Evolutionary conservation across 2,797 vertebrate species (phyloP).

Genomic region (Lepilemur septentrionalis): DNA sequence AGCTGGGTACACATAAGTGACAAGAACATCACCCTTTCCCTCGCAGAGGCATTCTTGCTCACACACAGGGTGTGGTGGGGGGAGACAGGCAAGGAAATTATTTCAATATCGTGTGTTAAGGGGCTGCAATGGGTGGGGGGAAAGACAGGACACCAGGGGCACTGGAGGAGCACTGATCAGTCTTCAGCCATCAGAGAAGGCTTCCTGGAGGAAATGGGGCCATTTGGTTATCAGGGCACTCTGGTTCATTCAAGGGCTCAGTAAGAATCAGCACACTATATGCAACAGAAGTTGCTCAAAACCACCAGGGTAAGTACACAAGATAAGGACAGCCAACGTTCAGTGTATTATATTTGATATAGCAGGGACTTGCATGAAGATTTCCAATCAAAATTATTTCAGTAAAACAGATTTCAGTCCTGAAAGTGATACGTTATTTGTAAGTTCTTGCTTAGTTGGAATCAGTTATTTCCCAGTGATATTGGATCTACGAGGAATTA

Average conservation of each 20-base stretch:
- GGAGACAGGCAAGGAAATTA: neutral
- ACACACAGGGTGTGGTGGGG: accelerated
- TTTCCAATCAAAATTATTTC: conserved; percentile 13
- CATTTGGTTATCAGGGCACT: neutral
- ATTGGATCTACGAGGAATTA: neutral
- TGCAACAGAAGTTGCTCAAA: neutral
- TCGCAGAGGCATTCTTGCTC: neutral
- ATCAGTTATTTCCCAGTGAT: neutral
- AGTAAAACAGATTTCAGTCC: neutral
- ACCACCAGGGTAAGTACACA: too few species aligned
- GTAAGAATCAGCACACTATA: neutral
- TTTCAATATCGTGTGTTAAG: neutral
- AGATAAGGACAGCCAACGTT: neutral
- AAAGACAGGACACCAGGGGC: conserved; percentile 1
- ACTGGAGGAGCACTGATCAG: neutral
- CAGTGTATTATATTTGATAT: neutral
- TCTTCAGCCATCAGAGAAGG: accelerated
- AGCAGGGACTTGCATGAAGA: neutral
- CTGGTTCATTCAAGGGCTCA: neutral
- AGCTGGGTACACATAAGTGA: neutral
- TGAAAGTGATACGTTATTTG: neutral
- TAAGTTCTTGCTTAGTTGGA: neutral
- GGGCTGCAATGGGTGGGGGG: too few species aligned
- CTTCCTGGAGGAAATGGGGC: neutral
- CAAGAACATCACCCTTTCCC: neutral